Percentiles rank a stretch among this genome's conserved stretches.
These are phyloP conservation scores for Tetranychus piercei DNA, from an alignment of 2,888 invertebrate genomes.

Conservation along the genomic window DNA sequence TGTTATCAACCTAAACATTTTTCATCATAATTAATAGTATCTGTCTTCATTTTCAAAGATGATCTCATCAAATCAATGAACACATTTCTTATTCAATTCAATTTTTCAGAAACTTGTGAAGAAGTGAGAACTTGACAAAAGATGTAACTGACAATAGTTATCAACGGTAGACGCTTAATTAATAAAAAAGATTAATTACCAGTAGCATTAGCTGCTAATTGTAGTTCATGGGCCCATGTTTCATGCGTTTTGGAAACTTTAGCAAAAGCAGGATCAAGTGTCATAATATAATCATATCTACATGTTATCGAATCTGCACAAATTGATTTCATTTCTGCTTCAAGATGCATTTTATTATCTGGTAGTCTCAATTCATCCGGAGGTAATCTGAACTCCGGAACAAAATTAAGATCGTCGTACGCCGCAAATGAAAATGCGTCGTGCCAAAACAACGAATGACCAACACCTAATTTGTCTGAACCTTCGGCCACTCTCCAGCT, in stretches of 20 bases:
- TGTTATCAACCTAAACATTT: background rate
- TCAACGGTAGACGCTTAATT: background rate
- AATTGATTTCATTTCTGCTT: constrained; percentile 31
- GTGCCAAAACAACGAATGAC: constrained; percentile 54
- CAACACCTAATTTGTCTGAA: constrained; percentile 33
- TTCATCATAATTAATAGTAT: background rate
- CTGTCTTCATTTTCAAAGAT: background rate
- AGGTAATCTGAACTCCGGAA: constrained; percentile 50
- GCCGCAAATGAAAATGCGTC: constrained; percentile 60
- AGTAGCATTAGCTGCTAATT: background rate
- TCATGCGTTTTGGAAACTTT: constrained; percentile 68
- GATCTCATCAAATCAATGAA: no score
- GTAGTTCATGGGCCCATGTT: constrained; percentile 23
- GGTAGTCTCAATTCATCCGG: constrained; percentile 43
- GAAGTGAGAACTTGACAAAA: no score
- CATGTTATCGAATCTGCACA: constrained; percentile 71
- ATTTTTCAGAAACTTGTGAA: no score
- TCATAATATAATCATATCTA: constrained; percentile 68
- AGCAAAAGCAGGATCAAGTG: constrained; percentile 57
- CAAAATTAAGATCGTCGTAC: constrained; percentile 56
- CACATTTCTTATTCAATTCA: no score
- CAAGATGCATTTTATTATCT: constrained; percentile 40
- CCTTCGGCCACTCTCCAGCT: constrained; percentile 41
- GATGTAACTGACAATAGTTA: no score
- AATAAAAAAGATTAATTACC: background rate